A percentile compares a stretch with the other conserved stretches of the same genome.
Evolutionary conservation across 2,113 vertebrate genomes (phyloP).

Genomic region (Aramus guarauna): DNA sequence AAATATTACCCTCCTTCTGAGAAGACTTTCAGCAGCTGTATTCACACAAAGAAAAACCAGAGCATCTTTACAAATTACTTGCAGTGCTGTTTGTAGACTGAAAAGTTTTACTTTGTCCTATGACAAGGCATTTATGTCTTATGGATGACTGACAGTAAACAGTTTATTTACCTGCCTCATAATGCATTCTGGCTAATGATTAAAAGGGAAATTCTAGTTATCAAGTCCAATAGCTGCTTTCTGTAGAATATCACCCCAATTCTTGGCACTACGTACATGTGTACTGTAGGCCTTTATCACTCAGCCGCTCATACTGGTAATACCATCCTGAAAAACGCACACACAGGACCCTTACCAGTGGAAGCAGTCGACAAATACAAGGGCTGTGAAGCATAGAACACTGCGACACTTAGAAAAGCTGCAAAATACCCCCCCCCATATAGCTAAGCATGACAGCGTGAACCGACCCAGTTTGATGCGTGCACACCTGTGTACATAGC

Average conservation of each 20-base stretch:
- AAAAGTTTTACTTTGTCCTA: background rate
- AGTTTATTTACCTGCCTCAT: background rate
- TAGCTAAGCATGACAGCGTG: background rate
- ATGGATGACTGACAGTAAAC: background rate
- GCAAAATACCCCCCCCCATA: background rate
- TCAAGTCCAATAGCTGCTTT: background rate
- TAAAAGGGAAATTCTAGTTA: background rate
- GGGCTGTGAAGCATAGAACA: background rate
- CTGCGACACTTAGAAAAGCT: background rate
- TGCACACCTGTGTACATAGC: background rate
- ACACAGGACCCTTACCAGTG: background rate
- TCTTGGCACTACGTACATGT: background rate
- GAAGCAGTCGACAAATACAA: background rate
- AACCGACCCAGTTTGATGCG: background rate
- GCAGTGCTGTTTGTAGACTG: background rate
- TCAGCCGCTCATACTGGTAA: background rate
- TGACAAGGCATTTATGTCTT: background rate
- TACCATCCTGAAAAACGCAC: background rate
- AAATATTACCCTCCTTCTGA: background rate
- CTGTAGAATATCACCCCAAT: background rate
- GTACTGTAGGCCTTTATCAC: background rate
- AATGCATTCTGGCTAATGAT: background rate
- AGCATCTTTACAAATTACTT: background rate
- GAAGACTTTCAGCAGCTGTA: background rate
- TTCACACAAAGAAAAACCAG: background rate